Conservation (phyloP, 2,113 vertebrate species). For the Meles meles region DNA sequence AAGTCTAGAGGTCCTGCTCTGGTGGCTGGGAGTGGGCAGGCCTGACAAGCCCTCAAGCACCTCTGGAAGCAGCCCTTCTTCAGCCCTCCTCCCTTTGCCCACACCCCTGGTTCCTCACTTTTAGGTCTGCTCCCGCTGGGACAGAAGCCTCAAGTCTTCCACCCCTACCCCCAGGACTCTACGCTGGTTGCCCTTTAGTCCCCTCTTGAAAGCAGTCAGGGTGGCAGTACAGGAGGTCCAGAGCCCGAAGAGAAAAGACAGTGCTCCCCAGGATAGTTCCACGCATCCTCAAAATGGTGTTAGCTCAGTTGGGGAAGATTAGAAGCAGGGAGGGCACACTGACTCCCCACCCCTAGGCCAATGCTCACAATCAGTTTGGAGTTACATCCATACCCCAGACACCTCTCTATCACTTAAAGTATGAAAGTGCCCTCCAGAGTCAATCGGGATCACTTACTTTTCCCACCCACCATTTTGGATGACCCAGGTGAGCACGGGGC, state of each 20-base stretch:
- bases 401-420: background rate
- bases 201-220: background rate
- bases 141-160: background rate
- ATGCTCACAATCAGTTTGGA: background rate
- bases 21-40: background rate
- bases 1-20: background rate
- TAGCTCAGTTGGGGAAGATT: background rate
- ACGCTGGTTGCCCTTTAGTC: background rate
- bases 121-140: background rate
- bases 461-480: background rate
- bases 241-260: background rate
- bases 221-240: background rate
- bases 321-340: background rate
- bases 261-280: background rate
- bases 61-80: background rate
- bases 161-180: background rate
- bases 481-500: accelerated
- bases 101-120: background rate
- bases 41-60: background rate
- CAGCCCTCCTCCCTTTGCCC: background rate
- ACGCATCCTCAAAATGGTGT: background rate
- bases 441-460: background rate
- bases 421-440: background rate
- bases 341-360: background rate
- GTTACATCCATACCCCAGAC: background rate